These are phyloP conservation scores for Sogatella furcifera DNA, from an alignment of 1,140 invertebrate genomes.

Conservation along the genomic window DNA sequence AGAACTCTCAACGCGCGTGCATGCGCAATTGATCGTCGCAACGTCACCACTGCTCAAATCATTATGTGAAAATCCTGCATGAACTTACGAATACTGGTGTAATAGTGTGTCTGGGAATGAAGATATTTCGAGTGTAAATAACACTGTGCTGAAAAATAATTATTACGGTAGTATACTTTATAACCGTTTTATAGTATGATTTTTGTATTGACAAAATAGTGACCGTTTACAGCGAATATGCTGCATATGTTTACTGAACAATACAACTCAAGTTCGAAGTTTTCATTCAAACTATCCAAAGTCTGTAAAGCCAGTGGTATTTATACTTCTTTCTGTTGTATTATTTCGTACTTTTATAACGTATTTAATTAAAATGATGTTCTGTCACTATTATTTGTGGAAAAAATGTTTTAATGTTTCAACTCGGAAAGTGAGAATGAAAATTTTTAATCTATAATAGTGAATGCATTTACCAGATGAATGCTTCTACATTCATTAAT, in stretches of 20 bases:
- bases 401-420: neutral
- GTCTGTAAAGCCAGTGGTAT: neutral
- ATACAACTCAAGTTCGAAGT: neutral
- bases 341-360: constrained; percentile 2
- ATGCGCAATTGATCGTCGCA: neutral
- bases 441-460: neutral
- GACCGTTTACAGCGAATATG: neutral
- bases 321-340: neutral
- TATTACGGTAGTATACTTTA: neutral
- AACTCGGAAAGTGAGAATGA: neutral
- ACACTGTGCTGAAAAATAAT: constrained; percentile 69
- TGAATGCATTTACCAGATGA: neutral
- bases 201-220: neutral
- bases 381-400: neutral
- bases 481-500: neutral
- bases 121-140: constrained; percentile 90
- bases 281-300: neutral
- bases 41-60: constrained; percentile 13
- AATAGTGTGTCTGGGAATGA: constrained; percentile 31
- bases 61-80: constrained; percentile 4
- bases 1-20: neutral
- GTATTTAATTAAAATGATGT: neutral
- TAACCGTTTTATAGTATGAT: neutral
- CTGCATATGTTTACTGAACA: neutral
- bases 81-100: neutral